Conservation (phyloP, 2,888 invertebrate species). For the Phyllotreta striolata region DNA sequence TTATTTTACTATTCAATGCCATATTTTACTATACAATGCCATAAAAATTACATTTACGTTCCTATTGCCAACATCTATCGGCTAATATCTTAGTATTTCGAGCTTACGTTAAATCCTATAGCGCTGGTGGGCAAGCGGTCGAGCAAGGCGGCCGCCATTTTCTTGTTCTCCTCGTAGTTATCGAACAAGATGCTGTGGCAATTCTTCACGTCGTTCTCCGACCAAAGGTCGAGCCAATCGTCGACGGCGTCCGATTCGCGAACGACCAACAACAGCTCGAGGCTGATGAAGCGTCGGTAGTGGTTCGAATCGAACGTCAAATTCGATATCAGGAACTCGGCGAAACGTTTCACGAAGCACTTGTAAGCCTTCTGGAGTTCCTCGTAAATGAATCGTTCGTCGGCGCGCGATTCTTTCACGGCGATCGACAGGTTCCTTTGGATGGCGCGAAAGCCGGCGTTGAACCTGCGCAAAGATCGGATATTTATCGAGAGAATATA, state of each 20-base stretch:
- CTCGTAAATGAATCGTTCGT: constrained; percentile 38
- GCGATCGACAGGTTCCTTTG: constrained; percentile 41
- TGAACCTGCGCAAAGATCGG: constrained; percentile 59
- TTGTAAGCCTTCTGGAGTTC: constrained; percentile 41
- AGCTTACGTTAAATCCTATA: constrained; percentile 56
- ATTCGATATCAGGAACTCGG: constrained; percentile 45
- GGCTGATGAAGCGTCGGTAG: constrained; percentile 49
- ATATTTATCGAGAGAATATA: too few relatives aligned
- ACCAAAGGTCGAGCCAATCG: constrained; percentile 48
- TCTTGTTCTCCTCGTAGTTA: constrained; percentile 81
- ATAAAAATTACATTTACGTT: too few relatives aligned
- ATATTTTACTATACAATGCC: too few relatives aligned
- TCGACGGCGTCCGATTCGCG: constrained; percentile 44
- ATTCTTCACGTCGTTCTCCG: constrained; percentile 50
- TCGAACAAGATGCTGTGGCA: constrained; percentile 63
- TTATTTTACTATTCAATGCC: too few relatives aligned
- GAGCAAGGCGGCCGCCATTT: constrained; percentile 69
- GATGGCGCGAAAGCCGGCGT: constrained; percentile 60
- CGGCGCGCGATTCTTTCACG: constrained; percentile 17
- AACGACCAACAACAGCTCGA: constrained; percentile 52
- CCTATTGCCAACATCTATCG: too few relatives aligned
- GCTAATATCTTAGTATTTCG: too few relatives aligned
- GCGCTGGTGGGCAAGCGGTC: constrained; percentile 54
- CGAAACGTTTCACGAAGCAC: constrained; percentile 41
- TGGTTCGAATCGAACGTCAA: constrained; percentile 53